Percentiles rank a stretch among this genome's conserved stretches.
These are phyloP conservation scores for Tricholaema leucomelas DNA, from an alignment of 2,113 vertebrate species.

Conservation along the genomic window DNA sequence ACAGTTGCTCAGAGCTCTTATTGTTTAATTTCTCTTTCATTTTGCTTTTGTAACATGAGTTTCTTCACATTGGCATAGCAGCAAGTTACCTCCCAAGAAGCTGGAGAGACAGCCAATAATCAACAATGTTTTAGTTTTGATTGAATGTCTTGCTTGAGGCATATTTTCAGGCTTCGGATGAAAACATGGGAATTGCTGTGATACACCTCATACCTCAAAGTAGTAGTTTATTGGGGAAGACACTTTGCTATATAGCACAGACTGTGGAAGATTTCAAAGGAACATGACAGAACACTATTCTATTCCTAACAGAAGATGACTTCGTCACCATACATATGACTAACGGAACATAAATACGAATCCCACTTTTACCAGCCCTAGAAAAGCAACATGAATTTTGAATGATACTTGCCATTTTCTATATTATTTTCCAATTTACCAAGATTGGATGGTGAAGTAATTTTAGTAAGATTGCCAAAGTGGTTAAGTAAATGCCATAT, in stretches of 20 bases:
- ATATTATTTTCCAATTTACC: not conserved
- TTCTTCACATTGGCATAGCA: not conserved
- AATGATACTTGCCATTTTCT: not conserved
- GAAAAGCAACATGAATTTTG: not conserved
- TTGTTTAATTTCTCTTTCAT: slow-evolving; percentile 58
- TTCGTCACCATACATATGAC: not conserved
- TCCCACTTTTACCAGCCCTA: not conserved
- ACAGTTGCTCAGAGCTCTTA: slow-evolving; percentile 31
- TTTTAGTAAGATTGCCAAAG: not conserved
- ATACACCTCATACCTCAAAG: slow-evolving; percentile 56
- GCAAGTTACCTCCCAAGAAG: slow-evolving; percentile 35
- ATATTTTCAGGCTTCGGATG: slow-evolving; percentile 53
- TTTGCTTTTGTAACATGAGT: slow-evolving; percentile 44
- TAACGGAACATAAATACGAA: slow-evolving; percentile 10
- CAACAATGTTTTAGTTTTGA: slow-evolving; percentile 58
- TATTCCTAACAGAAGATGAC: not conserved
- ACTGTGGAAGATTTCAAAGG: slow-evolving; percentile 35
- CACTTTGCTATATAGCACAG: slow-evolving; percentile 11
- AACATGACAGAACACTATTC: not conserved
- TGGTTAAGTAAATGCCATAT: not conserved
- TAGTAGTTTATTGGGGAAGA: not conserved
- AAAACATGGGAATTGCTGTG: slow-evolving; percentile 58
- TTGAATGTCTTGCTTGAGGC: slow-evolving; percentile 44
- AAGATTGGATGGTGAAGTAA: not conserved
- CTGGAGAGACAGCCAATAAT: slow-evolving; percentile 61